Evolutionary conservation across 2,113 vertebrate genomes (phyloP).

Genomic region (Columba janthina): DNA sequence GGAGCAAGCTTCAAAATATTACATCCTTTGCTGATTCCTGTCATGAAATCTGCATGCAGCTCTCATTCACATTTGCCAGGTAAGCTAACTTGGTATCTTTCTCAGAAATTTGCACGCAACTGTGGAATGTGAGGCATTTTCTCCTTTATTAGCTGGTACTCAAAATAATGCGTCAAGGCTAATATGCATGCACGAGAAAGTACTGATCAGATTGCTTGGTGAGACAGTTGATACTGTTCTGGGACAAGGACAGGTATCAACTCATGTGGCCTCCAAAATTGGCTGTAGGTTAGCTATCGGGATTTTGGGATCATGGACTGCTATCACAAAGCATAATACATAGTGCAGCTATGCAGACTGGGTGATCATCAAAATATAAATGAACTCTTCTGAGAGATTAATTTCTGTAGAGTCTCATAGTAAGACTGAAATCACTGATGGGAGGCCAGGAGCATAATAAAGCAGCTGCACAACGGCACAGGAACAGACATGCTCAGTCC

Average conservation of each 20-base stretch:
- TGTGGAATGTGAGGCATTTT: not conserved
- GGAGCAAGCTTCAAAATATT: not conserved
- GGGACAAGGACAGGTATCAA: not conserved
- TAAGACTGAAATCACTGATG: not conserved
- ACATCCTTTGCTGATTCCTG: not conserved
- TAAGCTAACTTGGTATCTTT: fast-evolving
- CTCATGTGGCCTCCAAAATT: not conserved
- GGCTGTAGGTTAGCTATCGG: not conserved
- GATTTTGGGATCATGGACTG: not conserved
- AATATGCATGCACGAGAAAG: not conserved
- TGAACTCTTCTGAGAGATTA: not conserved
- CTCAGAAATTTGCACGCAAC: not conserved
- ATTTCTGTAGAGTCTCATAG: slow-evolving; percentile 4
- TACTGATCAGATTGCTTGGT: not conserved
- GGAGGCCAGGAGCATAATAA: not conserved
- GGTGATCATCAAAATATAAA: slow-evolving; percentile 5
- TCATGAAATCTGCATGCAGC: not conserved
- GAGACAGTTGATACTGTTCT: not conserved
- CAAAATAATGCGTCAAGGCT: not conserved
- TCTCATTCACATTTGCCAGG: not conserved
- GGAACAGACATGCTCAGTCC: not conserved
- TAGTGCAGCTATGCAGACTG: not conserved
- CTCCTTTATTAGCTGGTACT: not conserved
- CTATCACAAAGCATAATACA: not conserved
- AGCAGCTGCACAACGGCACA: not conserved